phyloP scores from a whole-genome alignment of 92 coral and sea anemone genomes.

The Phenganax subtilis region DNA sequence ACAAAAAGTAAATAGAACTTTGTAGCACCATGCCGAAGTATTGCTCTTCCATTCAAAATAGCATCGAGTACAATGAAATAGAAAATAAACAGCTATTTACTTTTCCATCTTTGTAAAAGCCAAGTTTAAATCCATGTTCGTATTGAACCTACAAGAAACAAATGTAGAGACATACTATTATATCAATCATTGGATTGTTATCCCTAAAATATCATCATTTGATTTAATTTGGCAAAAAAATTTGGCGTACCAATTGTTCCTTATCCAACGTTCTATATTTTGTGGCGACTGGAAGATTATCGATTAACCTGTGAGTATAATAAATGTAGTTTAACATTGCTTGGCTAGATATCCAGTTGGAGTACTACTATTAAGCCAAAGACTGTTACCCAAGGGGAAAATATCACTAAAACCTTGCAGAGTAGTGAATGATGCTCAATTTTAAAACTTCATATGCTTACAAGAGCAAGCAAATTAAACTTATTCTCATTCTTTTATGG shows the following conservation, averaged over 20 bases:
- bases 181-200: too few species aligned
- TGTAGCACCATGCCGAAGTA: too few species aligned
- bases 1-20: background rate
- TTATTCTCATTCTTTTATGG: too few species aligned
- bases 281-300: slow-evolving; percentile 78
- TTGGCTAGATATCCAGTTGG: too few species aligned
- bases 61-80: background rate
- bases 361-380: too few species aligned
- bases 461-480: too few species aligned
- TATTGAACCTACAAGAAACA: slow-evolving; percentile 55
- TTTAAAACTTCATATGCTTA: too few species aligned
- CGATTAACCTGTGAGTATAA: slow-evolving; percentile 59
- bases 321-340: background rate
- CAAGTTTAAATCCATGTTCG: slow-evolving; percentile 84
- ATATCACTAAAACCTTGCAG: background rate
- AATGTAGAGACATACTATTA: background rate
- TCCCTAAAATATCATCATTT: background rate
- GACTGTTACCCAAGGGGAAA: too few species aligned
- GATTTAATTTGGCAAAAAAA: background rate
- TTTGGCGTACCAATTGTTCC: slow-evolving; percentile 42
- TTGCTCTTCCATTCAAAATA: background rate
- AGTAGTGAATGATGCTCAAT: too few species aligned
- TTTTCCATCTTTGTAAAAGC: slow-evolving; percentile 49
- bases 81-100: slow-evolving; percentile 44
- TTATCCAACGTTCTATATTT: slow-evolving; percentile 47